phyloP scores from a whole-genome alignment of 2,797 vertebrate genomes.

The Enteromius paludinosus region DNA sequence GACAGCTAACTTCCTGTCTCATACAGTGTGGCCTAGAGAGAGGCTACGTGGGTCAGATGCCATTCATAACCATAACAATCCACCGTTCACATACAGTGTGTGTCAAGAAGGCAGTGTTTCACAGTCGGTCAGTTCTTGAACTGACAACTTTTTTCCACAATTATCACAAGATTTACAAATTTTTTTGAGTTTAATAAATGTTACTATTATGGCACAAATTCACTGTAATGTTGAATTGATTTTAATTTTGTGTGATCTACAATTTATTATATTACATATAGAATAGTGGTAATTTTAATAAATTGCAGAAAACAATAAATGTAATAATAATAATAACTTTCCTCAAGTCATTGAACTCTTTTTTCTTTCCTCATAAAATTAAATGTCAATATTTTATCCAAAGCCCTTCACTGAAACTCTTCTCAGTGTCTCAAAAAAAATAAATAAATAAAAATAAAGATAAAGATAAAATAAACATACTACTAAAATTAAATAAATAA shows the following conservation, averaged over 20 bases:
- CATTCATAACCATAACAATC: conserved; percentile 45
- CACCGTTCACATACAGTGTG: background rate
- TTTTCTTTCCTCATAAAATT: background rate
- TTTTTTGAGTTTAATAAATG: no score
- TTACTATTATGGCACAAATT: no score
- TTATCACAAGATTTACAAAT: no score
- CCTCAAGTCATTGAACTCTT: no score
- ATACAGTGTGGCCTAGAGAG: conserved; percentile 29
- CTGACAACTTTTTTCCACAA: no score
- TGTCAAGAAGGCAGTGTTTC: background rate
- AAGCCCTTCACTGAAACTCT: background rate
- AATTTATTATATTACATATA: no score
- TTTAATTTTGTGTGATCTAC: no score
- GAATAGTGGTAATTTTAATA: no score
- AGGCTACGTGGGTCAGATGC: conserved; percentile 13
- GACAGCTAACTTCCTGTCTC: conserved; percentile 42
- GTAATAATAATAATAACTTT: background rate
- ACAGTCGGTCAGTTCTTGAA: background rate
- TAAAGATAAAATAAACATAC: no score
- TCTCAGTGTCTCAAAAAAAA: no score
- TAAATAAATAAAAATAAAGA: no score
- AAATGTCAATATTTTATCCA: background rate
- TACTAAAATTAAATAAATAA: background rate
- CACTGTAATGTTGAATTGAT: no score
- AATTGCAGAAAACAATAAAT: background rate